Percentiles rank a stretch among this genome's conserved stretches.
These are phyloP conservation scores for Bombus sibiricus DNA, from an alignment of 1,140 invertebrate genomes.

Conservation along the genomic window DNA sequence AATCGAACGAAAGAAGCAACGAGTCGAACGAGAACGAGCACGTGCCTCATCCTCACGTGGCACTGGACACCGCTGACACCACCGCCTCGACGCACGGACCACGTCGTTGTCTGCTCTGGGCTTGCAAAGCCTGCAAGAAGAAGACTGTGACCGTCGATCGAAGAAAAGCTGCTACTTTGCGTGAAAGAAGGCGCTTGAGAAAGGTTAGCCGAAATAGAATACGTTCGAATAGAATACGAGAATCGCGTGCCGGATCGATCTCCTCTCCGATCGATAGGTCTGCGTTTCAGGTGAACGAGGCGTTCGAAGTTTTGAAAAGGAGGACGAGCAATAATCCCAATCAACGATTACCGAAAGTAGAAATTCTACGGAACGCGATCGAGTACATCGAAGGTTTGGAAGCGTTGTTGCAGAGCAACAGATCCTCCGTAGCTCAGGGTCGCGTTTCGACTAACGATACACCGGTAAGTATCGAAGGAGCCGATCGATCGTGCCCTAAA, in stretches of 20 bases:
- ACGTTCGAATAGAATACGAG: too few relatives aligned
- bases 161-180: slow-evolving; percentile 97
- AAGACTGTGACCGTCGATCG: slow-evolving; percentile 97
- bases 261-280: background rate
- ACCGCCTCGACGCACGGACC: slow-evolving; percentile 78
- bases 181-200: slow-evolving; percentile 94
- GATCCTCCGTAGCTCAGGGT: slow-evolving; percentile 73
- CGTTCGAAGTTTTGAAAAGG: slow-evolving; percentile 96
- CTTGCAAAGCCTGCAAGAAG: slow-evolving; percentile 97
- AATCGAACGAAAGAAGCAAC: slow-evolving; percentile 67
- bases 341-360: slow-evolving; percentile 97
- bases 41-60: slow-evolving; percentile 78
- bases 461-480: slow-evolving; percentile 66
- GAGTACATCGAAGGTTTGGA: slow-evolving; percentile 99
- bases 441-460: slow-evolving; percentile 71
- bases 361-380: slow-evolving; percentile 98
- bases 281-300: slow-evolving; percentile 94
- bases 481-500: too few relatives aligned
- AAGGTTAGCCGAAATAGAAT: slow-evolving; percentile 86
- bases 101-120: slow-evolving; percentile 95
- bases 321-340: slow-evolving; percentile 97
- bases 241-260: too few relatives aligned
- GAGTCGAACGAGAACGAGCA: slow-evolving; percentile 75
- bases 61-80: slow-evolving; percentile 68
- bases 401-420: slow-evolving; percentile 87